Percentiles rank a stretch among this genome's conserved stretches.
These are phyloP conservation scores for Ametastegia equiseti DNA, from an alignment of 2,888 invertebrate species.

Conservation along the genomic window DNA sequence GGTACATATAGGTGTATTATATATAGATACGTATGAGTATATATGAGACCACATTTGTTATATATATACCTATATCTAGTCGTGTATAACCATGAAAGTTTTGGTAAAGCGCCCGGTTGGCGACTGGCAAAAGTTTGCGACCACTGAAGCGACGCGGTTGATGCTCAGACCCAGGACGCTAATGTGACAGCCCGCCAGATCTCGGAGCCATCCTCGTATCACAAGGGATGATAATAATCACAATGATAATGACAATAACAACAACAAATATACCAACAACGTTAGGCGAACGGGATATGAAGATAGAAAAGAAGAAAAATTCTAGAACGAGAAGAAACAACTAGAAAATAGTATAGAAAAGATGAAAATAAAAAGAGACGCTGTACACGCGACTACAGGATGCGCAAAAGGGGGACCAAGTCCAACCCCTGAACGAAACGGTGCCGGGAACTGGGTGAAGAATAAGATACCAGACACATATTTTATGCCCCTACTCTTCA, in stretches of 20 bases:
- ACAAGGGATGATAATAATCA: slow-evolving; percentile 12
- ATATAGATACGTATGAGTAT: background rate
- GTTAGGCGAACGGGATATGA: background rate
- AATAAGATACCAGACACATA: slow-evolving; percentile 75
- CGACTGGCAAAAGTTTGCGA: slow-evolving; percentile 57
- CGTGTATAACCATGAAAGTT: slow-evolving; percentile 3
- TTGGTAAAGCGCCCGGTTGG: slow-evolving; percentile 53
- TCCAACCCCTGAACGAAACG: slow-evolving; percentile 43
- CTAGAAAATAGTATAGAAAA: too few relatives aligned
- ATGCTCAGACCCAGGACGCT: slow-evolving; percentile 65
- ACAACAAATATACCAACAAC: slow-evolving; percentile 27
- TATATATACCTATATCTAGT: background rate
- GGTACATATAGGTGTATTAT: background rate
- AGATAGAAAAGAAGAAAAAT: slow-evolving; percentile 22
- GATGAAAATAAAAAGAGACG: background rate
- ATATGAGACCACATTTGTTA: too few relatives aligned
- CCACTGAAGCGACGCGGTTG: slow-evolving; percentile 65
- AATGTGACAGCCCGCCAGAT: slow-evolving; percentile 73
- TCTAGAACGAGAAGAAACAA: slow-evolving; percentile 42
- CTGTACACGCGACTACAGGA: slow-evolving; percentile 17
- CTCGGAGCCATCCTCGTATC: slow-evolving; percentile 34
- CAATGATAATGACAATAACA: background rate
- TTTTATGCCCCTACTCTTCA: slow-evolving; percentile 64
- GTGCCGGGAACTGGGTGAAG: slow-evolving; percentile 70
- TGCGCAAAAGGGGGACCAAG: slow-evolving; percentile 6